Evolutionary conservation across 1,140 invertebrate species (phyloP).

Genomic region (Druon quercuslanigerum): DNA sequence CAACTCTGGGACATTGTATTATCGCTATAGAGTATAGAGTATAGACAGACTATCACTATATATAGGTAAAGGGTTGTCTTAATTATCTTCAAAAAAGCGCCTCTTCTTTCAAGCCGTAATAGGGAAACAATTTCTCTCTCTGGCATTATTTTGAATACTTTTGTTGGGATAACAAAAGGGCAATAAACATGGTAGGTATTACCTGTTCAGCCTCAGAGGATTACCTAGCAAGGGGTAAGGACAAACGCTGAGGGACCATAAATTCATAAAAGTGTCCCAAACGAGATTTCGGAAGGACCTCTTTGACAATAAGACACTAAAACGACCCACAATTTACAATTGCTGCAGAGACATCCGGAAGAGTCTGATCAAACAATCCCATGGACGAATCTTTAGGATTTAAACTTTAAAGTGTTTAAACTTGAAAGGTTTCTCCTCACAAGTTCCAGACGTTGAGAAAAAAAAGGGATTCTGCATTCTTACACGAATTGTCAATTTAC

Average conservation of each 20-base stretch:
- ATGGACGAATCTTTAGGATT: conserved; percentile 3
- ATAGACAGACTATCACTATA: conserved; percentile 58
- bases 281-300: conserved; percentile 48
- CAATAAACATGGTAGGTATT: conserved; percentile 59
- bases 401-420: not conserved
- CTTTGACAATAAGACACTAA: conserved; percentile 61
- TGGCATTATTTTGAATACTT: conserved; percentile 11
- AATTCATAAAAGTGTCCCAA: conserved; percentile 69
- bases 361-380: conserved; percentile 54
- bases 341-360: not conserved
- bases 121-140: not conserved
- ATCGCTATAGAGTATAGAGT: conserved; percentile 67
- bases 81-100: conserved; percentile 42
- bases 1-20: conserved; percentile 23
- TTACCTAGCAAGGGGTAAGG: conserved; percentile 55
- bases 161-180: conserved; percentile 63
- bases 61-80: conserved; percentile 38
- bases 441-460: not conserved
- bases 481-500: conserved; percentile 30
- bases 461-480: conserved; percentile 17
- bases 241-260: conserved; percentile 56
- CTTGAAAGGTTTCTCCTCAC: not conserved
- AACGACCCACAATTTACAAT: conserved; percentile 42
- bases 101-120: conserved; percentile 33
- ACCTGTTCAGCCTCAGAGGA: conserved; percentile 55